Conservation (phyloP, 1,140 invertebrate genomes). For the Drosophila yakuba region DNA sequence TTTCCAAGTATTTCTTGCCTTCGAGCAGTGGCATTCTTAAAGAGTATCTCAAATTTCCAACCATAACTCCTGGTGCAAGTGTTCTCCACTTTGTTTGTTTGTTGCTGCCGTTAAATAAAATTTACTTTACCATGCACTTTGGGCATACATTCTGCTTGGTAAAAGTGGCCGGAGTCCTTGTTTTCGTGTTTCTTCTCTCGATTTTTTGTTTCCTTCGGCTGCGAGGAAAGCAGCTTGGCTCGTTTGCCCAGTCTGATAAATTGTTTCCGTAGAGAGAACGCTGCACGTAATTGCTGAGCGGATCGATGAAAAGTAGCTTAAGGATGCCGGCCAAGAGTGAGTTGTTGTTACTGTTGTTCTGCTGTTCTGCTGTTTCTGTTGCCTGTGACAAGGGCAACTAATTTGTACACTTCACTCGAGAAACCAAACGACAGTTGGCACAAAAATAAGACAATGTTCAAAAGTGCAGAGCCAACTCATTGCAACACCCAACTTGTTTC, state of each 20-base stretch:
- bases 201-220: constrained; percentile 21
- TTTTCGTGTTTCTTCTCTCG: constrained; percentile 34
- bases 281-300: constrained; percentile 77
- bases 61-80: constrained; percentile 2
- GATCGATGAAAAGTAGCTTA: constrained; percentile 81
- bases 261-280: constrained; percentile 74
- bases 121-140: constrained; percentile 79
- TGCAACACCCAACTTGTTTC: constrained; percentile 38
- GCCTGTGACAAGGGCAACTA: constrained; percentile 76
- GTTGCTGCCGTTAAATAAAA: constrained; percentile 71
- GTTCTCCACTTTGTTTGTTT: constrained; percentile 55
- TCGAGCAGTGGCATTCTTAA: constrained; percentile 22
- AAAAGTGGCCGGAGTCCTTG: constrained; percentile 12
- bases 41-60: constrained; percentile 37
- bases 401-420: constrained; percentile 77
- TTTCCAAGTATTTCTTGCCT: too few relatives aligned
- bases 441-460: constrained; percentile 76
- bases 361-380: constrained; percentile 9
- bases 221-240: constrained; percentile 41
- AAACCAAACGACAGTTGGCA: constrained; percentile 74
- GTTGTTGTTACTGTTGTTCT: constrained; percentile 26
- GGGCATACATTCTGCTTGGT: constrained; percentile 55
- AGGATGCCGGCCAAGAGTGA: constrained; percentile 56
- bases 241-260: constrained; percentile 78
- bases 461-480: constrained; percentile 51